A percentile compares a stretch with the other conserved stretches of the same genome.
Conservation (phyloP, 92 coral and sea anemone genomes). For the Muricea muricata region DNA sequence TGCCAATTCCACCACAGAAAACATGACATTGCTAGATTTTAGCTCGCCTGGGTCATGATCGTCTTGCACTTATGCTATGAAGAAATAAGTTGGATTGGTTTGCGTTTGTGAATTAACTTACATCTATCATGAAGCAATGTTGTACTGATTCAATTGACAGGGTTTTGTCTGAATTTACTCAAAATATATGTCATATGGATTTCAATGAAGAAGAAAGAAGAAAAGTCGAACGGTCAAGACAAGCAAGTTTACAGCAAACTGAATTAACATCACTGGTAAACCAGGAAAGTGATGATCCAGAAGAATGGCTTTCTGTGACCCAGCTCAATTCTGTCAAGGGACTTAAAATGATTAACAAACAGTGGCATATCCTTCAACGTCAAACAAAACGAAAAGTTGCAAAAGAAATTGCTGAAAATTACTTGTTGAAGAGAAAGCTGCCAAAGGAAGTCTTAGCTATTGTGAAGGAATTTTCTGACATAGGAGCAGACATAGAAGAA, state of each 20-base stretch:
- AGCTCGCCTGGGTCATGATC: slow-evolving; percentile 67
- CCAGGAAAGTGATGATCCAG: slow-evolving; percentile 64
- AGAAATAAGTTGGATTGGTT: slow-evolving; percentile 49
- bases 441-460: slow-evolving; percentile 58
- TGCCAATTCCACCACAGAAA: too few species aligned
- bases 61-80: slow-evolving; percentile 33
- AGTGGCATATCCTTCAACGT: slow-evolving; percentile 40
- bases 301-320: slow-evolving; percentile 47
- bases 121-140: too few species aligned
- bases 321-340: slow-evolving; percentile 27
- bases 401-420: slow-evolving; percentile 36
- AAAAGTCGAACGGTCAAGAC: slow-evolving; percentile 39
- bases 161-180: slow-evolving; percentile 42
- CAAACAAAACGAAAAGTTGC: slow-evolving; percentile 44
- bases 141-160: slow-evolving; percentile 12
- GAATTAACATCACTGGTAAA: slow-evolving; percentile 28
- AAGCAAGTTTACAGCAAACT: slow-evolving; percentile 43
- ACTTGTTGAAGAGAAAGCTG: slow-evolving; percentile 44
- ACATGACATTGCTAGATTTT: background rate
- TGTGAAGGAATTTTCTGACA: slow-evolving; percentile 51
- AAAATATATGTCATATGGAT: slow-evolving; percentile 34
- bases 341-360: slow-evolving; percentile 4
- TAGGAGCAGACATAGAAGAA: slow-evolving; percentile 56
- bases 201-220: slow-evolving; percentile 41
- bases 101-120: slow-evolving; percentile 43